Percentiles rank a stretch among this genome's conserved stretches.
These are phyloP conservation scores for Brachyalestes nurse DNA, from an alignment of 2,797 vertebrate species.

Conservation along the genomic window DNA sequence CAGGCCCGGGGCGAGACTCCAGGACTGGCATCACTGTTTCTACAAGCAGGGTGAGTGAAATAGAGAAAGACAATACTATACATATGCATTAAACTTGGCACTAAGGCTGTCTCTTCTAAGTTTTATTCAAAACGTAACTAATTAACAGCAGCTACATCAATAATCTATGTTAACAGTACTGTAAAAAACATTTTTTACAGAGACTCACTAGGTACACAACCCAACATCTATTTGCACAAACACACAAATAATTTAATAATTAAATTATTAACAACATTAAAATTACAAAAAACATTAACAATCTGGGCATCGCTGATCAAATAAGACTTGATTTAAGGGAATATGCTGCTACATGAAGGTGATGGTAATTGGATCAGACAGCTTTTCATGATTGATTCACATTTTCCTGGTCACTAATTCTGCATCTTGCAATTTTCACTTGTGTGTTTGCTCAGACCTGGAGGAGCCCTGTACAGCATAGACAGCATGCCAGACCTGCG, in stretches of 20 bases:
- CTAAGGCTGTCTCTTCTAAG: neutral
- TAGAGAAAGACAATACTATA: constrained; percentile 4
- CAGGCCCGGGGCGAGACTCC: constrained; percentile 52
- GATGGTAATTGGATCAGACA: neutral
- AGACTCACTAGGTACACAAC: neutral
- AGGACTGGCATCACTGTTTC: constrained; percentile 55
- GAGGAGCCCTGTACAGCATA: constrained; percentile 97
- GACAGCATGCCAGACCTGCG: constrained; percentile 99
- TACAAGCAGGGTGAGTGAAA: constrained; percentile 58
- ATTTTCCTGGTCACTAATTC: neutral
- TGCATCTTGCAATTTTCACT: neutral
- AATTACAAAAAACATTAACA: too few species aligned
- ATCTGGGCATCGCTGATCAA: too few species aligned
- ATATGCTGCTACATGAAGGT: too few species aligned
- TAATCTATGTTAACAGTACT: neutral
- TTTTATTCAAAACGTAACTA: too few species aligned
- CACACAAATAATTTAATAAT: too few species aligned
- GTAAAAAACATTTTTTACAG: neutral
- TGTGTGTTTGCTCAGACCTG: constrained; percentile 82
- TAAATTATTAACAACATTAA: too few species aligned
- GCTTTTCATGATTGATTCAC: neutral
- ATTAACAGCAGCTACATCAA: neutral
- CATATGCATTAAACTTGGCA: neutral
- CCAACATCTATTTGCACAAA: neutral
- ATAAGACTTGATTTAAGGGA: too few species aligned